Evolutionary conservation across 2,888 invertebrate genomes (phyloP), one percentile per base, ranked within the genome.

Genomic region (Yponomeuta evonymella): DNA sequence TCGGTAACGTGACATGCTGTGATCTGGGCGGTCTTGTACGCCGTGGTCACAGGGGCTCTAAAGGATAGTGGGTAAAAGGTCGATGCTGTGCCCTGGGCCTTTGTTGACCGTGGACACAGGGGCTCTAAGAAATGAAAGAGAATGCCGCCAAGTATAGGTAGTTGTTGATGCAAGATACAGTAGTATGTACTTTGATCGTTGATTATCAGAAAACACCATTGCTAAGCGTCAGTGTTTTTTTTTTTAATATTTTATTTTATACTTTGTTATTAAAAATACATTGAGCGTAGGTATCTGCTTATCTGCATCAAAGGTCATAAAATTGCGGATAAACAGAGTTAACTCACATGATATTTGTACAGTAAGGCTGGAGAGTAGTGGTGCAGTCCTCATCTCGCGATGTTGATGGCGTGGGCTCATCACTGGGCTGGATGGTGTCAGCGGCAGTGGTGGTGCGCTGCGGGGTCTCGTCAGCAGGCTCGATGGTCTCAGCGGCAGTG

Each of bases 11-110:
- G n/a, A n/a, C n/a, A n/a, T n/a, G n/a, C n/a, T n/a, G 23, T 23
- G 23, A 23, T 23, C 23, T 23, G 23, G 23, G 23, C 23, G 23
- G 23, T 23, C 23, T 23, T 23, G 23, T 23, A 23, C 23, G 23
- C 23, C 23, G 23, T 23, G 23, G 23, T 23, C 72, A 62, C 71
- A 72, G 72, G 43, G 72, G 71, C 67, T 72, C 72, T 71, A 23
- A 72, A 72, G 67, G 30, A 23, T 23, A 10, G 23, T 43, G n/a
- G 33, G 62, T 1, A 30, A 12, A 67, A 36, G 66, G 30, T 4
- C 29, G 36, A 33, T 30, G 66, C 30, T 66, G 63, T 63, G 63
- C 63, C 5, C 63, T 63, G 15, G 63, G 63, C 15, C 63, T 23
- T 51, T 36, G 23, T 63, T 5, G 63, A 63, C 63, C 63, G 63